Base-by-base conservation (phyloP, 2,113 vertebrate genomes). In the Lanius ludovicianus region DNA sequence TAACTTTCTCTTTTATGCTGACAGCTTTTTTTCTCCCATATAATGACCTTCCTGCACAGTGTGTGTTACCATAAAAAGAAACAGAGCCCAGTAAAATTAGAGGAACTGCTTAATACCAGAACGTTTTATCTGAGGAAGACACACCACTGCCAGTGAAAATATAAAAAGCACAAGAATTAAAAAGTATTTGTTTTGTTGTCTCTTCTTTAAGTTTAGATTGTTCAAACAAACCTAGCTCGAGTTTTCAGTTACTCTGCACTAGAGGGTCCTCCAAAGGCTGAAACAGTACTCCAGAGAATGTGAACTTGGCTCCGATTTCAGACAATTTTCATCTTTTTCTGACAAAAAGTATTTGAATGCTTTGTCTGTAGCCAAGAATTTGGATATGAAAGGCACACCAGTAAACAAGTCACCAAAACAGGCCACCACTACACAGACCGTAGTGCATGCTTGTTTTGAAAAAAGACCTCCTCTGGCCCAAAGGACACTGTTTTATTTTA, bases 41-140 rank as follows among this genome's bases (percentile, higher is more conserved):
- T 98, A 98, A 98, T 98, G 97, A 98, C 96, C 96, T 98, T 98
- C 97, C 96, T 97, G 97, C 98, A 97, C 97, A 98, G 98, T 98
- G 94, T 98, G 98, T 90, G 97, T 96, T 96, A 94, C 96, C 95
- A 97, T 98, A 97, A 97, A 98, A 98, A 97, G 95, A 97, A 97
- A 96, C 96, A 95, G 97, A 95, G 87, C 87, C 83, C 90, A 91
- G 91, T 96, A 97, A 98, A 98, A 98, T 97, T 96, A 98, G 98
- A 98, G 97, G 94, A 98, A 98, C 96, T 97, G 96, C 96, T 98
- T 95, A 97, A 97, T 96, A 97, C 95, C 87, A 96, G 97, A 97
- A 92, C 71, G 95, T 97, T 98, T 98, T 96, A 98, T 98, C 96
- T 97, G 93, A 97, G 97, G 97, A 98, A 97, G 95, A 97, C 93